Conservation (phyloP, 1,140 invertebrate genomes). For the Caerostris extrusa region DNA sequence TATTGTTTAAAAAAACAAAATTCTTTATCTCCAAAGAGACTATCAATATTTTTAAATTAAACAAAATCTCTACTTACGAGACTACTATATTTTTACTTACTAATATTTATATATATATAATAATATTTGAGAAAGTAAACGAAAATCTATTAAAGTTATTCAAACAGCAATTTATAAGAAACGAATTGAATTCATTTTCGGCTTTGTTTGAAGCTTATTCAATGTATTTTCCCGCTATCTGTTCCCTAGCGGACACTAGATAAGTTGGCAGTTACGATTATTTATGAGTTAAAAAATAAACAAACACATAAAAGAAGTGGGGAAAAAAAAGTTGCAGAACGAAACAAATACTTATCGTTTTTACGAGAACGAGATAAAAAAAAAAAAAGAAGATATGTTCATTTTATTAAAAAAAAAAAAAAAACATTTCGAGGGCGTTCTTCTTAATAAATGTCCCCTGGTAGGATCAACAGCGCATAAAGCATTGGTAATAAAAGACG, state of each 20-base stretch:
- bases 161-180: neutral
- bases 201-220: slow-evolving; percentile 27
- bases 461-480: slow-evolving; percentile 50
- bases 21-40: too few species aligned
- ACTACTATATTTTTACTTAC: too few species aligned
- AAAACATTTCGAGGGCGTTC: slow-evolving; percentile 21
- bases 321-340: slow-evolving; percentile 17
- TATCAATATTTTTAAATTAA: neutral
- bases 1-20: too few species aligned
- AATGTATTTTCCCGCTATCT: slow-evolving; percentile 30
- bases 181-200: slow-evolving; percentile 40
- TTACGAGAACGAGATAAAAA: neutral
- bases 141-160: neutral
- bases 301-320: neutral
- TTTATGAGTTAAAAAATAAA: neutral
- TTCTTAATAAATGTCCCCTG: slow-evolving; percentile 58
- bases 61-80: neutral
- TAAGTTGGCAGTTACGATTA: slow-evolving; percentile 52
- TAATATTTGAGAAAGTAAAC: neutral
- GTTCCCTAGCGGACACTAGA: slow-evolving; percentile 9
- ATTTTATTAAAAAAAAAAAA: slow-evolving; percentile 61
- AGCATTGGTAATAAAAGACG: neutral
- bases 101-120: too few species aligned
- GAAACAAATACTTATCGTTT: slow-evolving; percentile 52
- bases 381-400: neutral